Base-by-base conservation (phyloP, 2,888 invertebrate species). In the Drosophila algonquin region DNA sequence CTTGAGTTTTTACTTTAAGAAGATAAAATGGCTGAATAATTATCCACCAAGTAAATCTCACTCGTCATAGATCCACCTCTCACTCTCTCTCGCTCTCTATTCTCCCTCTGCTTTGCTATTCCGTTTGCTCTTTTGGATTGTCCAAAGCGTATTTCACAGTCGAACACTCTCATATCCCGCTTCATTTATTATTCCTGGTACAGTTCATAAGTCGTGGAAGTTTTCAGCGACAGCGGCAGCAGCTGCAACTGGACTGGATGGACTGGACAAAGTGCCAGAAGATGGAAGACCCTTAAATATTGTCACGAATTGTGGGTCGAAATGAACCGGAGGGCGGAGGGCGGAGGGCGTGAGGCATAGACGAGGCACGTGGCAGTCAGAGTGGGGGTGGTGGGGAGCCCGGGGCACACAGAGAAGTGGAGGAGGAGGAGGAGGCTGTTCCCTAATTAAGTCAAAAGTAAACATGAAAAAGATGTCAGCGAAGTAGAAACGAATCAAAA, bases 371-470 rank as follows among this genome's bases (percentile, higher is more conserved):
- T 32, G 32, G 32, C 32, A 32, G 10, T 3, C 10, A 10, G 32
- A 12, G 32, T 32, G 12, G 10, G 10, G 10, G 10, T 10, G 3
- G 32, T 32, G 32, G 9, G 10, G 32, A 32, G 32, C 10, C 32
- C 9, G 27, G 32, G 32, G 32, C 10, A 1, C 32, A 32, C 32
- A 12, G 32, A 32, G 9, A 32, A 0, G 2, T 18, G 16, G 12
- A 24, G 10, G 6, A 47, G 24, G 12, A 35, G 14, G 45, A 2
- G 27, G 8, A 18, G 47, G 21, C 67, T 44, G 55, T 46, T 48
- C 45, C 58, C 63, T 88, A 82, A 82, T 82, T 82, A 86, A 75
- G 70, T 80, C 63, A 70, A 69, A 73, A 70, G 86, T 74, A 86
- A 82, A 76, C 77, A 77, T 80, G 53, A 69, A 76, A 70, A 73